Conservation (phyloP, 2,888 invertebrate genomes). For the Eristalis pertinax region DNA sequence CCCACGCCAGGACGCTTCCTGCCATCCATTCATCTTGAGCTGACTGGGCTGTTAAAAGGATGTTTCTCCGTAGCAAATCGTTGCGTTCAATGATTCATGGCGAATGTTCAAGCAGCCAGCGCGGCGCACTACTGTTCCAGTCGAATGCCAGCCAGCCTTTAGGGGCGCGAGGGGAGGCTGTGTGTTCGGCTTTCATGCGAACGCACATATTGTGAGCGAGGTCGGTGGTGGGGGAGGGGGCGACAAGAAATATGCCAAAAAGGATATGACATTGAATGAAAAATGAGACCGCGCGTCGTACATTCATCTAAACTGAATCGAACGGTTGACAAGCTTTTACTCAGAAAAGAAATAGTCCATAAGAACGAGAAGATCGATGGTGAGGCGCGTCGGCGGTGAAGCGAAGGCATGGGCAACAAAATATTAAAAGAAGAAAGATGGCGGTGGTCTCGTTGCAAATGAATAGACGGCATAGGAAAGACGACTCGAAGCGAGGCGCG, state of each 20-base stretch:
- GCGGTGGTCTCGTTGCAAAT: slow-evolving; percentile 44
- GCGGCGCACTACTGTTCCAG: slow-evolving; percentile 9
- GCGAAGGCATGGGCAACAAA: not conserved
- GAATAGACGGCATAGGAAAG: slow-evolving; percentile 55
- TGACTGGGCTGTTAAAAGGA: slow-evolving; percentile 59
- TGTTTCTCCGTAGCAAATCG: slow-evolving; percentile 57
- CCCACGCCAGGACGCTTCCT: slow-evolving; percentile 61
- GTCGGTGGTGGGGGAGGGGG: not conserved
- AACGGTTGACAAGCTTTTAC: slow-evolving; percentile 72
- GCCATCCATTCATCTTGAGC: slow-evolving; percentile 67
- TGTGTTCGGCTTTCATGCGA: not conserved
- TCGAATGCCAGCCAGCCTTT: slow-evolving; percentile 14
- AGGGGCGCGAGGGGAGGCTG: no score
- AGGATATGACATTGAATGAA: slow-evolving; percentile 72
- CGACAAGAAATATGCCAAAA: slow-evolving; percentile 61
- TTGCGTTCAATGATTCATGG: slow-evolving; percentile 72
- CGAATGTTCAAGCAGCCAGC: slow-evolving; percentile 47
- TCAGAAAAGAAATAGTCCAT: slow-evolving; percentile 15
- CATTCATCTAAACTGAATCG: slow-evolving; percentile 69
- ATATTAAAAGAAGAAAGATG: slow-evolving; percentile 15
- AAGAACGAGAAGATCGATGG: slow-evolving; percentile 35
- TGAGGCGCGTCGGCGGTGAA: not conserved
- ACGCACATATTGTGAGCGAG: not conserved
- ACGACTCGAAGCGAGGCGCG: slow-evolving; percentile 60
- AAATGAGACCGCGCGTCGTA: slow-evolving; percentile 68